A percentile compares a stretch with the other conserved stretches of the same genome.
These are phyloP conservation scores for Pelagia noctiluca DNA, from an alignment of 30 jellyfish, hydroid and myxozoan genomes.

Conservation along the genomic window DNA sequence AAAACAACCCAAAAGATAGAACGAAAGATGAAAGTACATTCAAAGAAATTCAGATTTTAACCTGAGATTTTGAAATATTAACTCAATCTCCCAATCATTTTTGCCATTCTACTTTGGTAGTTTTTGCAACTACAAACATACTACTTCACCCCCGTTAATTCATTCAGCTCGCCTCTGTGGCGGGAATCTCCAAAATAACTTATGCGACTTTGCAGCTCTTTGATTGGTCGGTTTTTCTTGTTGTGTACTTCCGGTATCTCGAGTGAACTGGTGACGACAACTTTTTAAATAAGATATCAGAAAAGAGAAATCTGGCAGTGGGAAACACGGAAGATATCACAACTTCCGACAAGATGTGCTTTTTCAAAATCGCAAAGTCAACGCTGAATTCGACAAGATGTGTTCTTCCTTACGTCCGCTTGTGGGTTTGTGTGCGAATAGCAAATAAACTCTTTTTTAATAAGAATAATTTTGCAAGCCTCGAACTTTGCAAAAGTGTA, in stretches of 20 bases:
- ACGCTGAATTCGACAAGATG: too few relatives aligned
- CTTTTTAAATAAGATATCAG: conserved; percentile 53
- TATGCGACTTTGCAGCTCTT: conserved; percentile 9
- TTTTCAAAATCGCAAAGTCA: too few relatives aligned
- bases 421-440: too few relatives aligned
- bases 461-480: too few relatives aligned
- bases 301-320: conserved; percentile 43
- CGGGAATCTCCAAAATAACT: conserved; percentile 73
- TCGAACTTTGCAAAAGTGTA: too few relatives aligned
- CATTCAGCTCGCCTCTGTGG: conserved; percentile 1
- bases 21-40: neutral
- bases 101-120: conserved; percentile 28
- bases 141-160: neutral
- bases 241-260: conserved; percentile 72
- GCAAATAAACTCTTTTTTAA: too few relatives aligned
- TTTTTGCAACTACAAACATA: neutral
- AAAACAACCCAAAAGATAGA: neutral
- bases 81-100: too few relatives aligned
- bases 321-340: conserved; percentile 77
- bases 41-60: too few relatives aligned
- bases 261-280: conserved; percentile 69
- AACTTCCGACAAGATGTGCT: too few relatives aligned
- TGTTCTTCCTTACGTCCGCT: too few relatives aligned
- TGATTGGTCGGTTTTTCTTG: conserved; percentile 56
- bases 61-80: too few relatives aligned